These are phyloP conservation scores for Neomicropteryx cornuta DNA, from an alignment of 1,140 invertebrate species.

Conservation along the genomic window DNA sequence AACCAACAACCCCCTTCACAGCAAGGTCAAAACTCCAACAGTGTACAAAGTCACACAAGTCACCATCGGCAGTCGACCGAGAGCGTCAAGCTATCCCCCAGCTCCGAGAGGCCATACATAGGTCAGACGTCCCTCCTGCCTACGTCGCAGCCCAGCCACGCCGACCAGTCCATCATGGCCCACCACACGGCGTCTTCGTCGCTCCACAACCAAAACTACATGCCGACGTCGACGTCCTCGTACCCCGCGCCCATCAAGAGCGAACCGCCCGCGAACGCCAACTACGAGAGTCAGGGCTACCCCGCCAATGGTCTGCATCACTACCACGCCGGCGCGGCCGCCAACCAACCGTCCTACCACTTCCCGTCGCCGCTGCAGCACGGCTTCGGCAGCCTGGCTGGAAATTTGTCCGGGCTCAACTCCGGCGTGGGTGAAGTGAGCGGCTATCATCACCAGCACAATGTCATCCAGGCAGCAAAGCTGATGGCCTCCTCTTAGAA, in stretches of 20 bases:
- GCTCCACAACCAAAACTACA: slow-evolving; percentile 9
- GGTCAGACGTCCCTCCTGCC: slow-evolving; percentile 39
- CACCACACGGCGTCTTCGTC: slow-evolving; percentile 18
- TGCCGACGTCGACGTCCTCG: slow-evolving; percentile 11
- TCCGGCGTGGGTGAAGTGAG: slow-evolving; percentile 38
- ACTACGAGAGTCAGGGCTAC: slow-evolving; percentile 24
- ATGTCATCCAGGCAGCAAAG: slow-evolving; percentile 67
- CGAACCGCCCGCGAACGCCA: slow-evolving; percentile 25
- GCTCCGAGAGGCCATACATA: slow-evolving; percentile 30
- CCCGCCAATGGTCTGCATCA: slow-evolving; percentile 21
- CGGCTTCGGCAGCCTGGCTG: slow-evolving; percentile 11
- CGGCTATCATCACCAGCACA: slow-evolving; percentile 67
- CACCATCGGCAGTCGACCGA: slow-evolving; percentile 27
- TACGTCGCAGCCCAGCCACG: slow-evolving; percentile 18
- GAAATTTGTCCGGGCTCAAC: slow-evolving; percentile 14
- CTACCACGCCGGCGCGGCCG: slow-evolving; percentile 29
- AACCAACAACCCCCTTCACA: not conserved
- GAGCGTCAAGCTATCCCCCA: slow-evolving; percentile 17
- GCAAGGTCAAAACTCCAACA: not conserved
- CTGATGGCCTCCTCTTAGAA: slow-evolving; percentile 69
- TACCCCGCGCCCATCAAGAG: slow-evolving; percentile 29
- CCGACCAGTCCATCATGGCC: slow-evolving; percentile 14
- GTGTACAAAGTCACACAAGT: slow-evolving; percentile 7
- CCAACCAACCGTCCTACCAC: slow-evolving; percentile 12
- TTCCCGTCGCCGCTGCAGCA: slow-evolving; percentile 14